Base-by-base conservation (phyloP, 2,113 vertebrate genomes). In the Anseranas semipalmata region DNA sequence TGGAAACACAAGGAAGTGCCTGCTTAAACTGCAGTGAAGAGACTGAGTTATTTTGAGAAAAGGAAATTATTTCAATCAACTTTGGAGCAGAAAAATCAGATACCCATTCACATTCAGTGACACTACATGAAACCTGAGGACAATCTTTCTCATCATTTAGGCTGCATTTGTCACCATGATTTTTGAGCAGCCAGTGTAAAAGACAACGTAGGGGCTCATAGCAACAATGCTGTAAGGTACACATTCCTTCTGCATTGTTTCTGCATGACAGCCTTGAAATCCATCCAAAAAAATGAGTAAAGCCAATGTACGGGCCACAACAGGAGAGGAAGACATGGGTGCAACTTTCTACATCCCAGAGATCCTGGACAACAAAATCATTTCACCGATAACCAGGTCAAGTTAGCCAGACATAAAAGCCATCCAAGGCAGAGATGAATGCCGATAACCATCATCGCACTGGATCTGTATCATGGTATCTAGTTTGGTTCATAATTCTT, bases 231-330 rank as follows among this genome's bases (percentile, higher is more conserved):
- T 70, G 17, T 24, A 80, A 41, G 15, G 21, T 22, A 12, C 25
- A 41, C 12, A 13, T 16, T 76, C 39, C 33, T 32, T 74, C 56
- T 81, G 17, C 13, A 18, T 9, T 91, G 5, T n/a, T 63, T 80
- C 58, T 62, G 17, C 19, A 41, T 24, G 4, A 15, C 16, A 77
- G n/a, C 16, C 50, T 50, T 70, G 53, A 73, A 85, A 85, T 71
- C 27, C 21, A 14, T 10, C 10, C 8, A 72, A 73, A 28, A 65
- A 12, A 8, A 28, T 18, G 10, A 25, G 7, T 37, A 77, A 45
- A 90, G 32, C 2, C 20, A 43, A 18, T 3, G 2, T 28, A 41
- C 0, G 0, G 56, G 6, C 4, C 35, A 43, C 14, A 71, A n/a
- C 4, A 59, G 21, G 4, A 25, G 20, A 74, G 50, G 39, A 87